Conservation (phyloP, 2,888 invertebrate genomes). For the Unio delphinus region DNA sequence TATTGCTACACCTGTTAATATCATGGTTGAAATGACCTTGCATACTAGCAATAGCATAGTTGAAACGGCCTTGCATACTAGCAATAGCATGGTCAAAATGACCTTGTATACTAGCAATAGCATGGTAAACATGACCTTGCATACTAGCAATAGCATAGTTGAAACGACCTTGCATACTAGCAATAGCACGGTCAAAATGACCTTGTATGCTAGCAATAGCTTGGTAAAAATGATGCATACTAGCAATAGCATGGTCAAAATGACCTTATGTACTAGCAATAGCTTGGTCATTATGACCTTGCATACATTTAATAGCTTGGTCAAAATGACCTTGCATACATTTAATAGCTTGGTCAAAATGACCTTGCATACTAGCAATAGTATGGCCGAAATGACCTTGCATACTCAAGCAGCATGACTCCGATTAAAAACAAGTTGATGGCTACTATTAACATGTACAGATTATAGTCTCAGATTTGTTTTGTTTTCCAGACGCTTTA, state of each 20-base stretch:
- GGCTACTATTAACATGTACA: background rate
- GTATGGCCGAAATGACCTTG: background rate
- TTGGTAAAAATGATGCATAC: too few species aligned
- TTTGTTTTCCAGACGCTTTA: conserved; percentile 86
- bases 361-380: too few species aligned
- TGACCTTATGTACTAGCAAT: background rate
- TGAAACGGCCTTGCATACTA: too few species aligned
- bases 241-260: background rate
- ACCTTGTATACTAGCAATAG: too few species aligned
- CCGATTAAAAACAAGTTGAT: background rate
- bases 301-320: too few species aligned
- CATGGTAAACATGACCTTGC: background rate
- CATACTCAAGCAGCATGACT: background rate
- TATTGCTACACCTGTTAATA: background rate
- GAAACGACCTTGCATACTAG: background rate
- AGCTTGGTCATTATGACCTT: background rate
- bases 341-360: too few species aligned
- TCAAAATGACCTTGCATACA: too few species aligned
- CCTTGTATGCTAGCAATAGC: too few species aligned
- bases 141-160: background rate
- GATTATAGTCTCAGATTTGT: background rate
- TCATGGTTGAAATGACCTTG: background rate
- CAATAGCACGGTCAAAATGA: background rate
- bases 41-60: too few species aligned
- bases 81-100: too few species aligned